Conservation (phyloP, 2,888 invertebrate species). For the Lysandra bellargus region DNA sequence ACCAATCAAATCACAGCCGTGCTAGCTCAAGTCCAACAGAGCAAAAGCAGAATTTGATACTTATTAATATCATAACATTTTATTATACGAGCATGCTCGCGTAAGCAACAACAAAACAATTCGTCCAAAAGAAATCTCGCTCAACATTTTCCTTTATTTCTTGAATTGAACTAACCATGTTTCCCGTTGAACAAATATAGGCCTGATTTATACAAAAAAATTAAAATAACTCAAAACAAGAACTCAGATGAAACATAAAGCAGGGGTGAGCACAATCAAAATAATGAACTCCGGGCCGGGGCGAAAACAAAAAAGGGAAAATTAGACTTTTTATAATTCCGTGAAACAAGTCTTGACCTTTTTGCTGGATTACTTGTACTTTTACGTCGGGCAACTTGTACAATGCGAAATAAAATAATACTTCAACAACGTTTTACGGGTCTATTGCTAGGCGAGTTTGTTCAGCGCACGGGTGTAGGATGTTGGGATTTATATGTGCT, state of each 20-base stretch:
- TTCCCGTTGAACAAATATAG: constrained; percentile 14
- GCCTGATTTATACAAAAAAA: constrained; percentile 9
- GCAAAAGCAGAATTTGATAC: too few relatives aligned
- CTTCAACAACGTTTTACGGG: constrained; percentile 20
- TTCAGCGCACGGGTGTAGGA: neutral
- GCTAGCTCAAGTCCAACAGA: too few relatives aligned
- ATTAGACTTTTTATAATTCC: constrained; percentile 32
- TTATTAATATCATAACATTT: neutral
- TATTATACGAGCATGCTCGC: neutral
- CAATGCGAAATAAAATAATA: constrained; percentile 11
- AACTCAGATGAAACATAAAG: constrained; percentile 26
- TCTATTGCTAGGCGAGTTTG: neutral
- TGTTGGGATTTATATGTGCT: neutral
- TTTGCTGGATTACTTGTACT: constrained; percentile 21
- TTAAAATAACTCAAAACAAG: constrained; percentile 23
- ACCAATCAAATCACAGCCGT: too few relatives aligned
- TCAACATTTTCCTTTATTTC: neutral
- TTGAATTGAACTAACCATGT: neutral
- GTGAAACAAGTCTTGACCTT: constrained; percentile 29
- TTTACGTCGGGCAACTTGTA: neutral
- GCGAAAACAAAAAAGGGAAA: constrained; percentile 27
- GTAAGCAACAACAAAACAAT: neutral
- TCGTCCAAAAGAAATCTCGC: neutral
- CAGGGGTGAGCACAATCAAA: constrained; percentile 27
- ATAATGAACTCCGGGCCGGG: constrained; percentile 5